Evolutionary conservation across 2,888 invertebrate species (phyloP), one percentile per base, ranked within the genome.

Genomic region (Heteropelma amictum): DNA sequence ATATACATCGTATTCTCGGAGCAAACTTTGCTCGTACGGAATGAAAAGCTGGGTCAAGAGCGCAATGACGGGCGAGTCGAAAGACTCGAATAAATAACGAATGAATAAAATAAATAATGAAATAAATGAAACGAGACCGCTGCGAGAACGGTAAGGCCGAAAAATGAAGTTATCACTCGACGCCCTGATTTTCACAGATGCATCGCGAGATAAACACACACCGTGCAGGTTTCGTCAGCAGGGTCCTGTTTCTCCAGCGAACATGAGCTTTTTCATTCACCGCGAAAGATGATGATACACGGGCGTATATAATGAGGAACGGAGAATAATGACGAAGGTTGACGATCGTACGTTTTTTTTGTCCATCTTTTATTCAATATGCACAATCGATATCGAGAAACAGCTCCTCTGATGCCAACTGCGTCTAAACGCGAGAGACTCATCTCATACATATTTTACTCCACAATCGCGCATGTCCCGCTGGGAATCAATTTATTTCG

Each of bases 221-320:
- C n/a, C n/a, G n/a, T n/a, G n/a, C n/a, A n/a, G n/a, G n/a, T n/a
- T n/a, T n/a, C n/a, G n/a, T n/a, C n/a, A n/a, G n/a, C 28, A 14
- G 26, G 49, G 26, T 49, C 28, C 49, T 49, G 6, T 26, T 49
- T 26, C 49, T 49, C 14, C 49, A 26, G 26, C 49, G 12, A 26
- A 26, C 12, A 49, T 49, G 49, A 49, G 49, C 49, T 49, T 49
- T 26, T 14, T 23, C 49, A n/a, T n/a, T n/a, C n/a, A n/a, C 26
- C 49, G 26, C 49, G 23, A 6, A 49, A 12, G n/a, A n/a, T n/a
- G n/a, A n/a, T n/a, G n/a, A n/a, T 7, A 6, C 26, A 26, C 26
- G 23, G 3, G 7, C 14, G 26, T 23, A 26, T 14, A 5, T 26
- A 2, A 3, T 1, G 40, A 33, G 8, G n/a, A 45, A n/a, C n/a